phyloP scores from a whole-genome alignment of 92 coral and sea anemone genomes.

The Meandrina meandrites region DNA sequence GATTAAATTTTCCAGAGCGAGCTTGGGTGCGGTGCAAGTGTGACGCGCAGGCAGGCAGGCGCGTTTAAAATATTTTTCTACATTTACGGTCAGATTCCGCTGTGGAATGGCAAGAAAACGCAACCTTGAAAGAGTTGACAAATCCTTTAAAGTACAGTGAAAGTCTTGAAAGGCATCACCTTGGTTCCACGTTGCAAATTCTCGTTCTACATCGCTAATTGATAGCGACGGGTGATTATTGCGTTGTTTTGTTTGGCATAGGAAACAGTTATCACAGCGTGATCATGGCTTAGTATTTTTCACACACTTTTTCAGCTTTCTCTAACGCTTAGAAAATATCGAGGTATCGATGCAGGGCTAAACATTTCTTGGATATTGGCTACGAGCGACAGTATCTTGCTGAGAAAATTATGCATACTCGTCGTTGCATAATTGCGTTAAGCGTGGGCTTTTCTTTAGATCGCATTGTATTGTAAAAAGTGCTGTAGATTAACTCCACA shows the following conservation, averaged over 20 bases:
- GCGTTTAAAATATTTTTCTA: background rate
- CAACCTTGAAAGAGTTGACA: background rate
- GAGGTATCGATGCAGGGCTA: background rate
- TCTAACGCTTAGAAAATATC: background rate
- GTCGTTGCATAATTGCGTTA: background rate
- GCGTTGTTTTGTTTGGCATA: background rate
- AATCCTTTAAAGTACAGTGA: background rate
- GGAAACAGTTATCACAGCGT: background rate
- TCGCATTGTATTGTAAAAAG: background rate
- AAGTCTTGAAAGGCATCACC: background rate
- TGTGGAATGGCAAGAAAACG: background rate
- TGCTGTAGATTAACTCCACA: too few relatives aligned
- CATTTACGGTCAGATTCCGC: background rate
- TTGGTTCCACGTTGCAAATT: background rate
- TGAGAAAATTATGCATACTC: background rate
- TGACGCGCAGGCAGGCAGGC: background rate
- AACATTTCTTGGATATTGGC: background rate
- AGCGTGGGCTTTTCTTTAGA: background rate
- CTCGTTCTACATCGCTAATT: background rate
- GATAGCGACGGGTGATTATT: background rate
- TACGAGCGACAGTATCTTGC: background rate
- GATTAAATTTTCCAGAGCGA: slow-evolving; percentile 15
- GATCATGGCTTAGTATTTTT: background rate
- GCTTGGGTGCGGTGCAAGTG: background rate
- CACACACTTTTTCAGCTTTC: background rate